Base-by-base conservation (phyloP, 1,140 invertebrate genomes). In the Hesperophylax magnus region DNA sequence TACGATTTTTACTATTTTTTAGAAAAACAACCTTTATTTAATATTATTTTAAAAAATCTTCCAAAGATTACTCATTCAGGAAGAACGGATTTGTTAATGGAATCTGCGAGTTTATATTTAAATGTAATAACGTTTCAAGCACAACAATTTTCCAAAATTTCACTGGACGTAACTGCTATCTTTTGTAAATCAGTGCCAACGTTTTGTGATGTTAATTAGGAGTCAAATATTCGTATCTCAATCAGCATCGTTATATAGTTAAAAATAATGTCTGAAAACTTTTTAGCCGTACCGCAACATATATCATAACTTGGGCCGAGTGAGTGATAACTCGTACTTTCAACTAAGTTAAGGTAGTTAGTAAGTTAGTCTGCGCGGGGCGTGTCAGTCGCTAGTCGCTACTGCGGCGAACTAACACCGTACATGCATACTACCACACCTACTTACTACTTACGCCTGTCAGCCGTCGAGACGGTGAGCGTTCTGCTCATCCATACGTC, bases 241-340 rank as follows among this genome's bases (percentile, higher is more conserved):
- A 18, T 20, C 6, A 8, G 18, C 9, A 18, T 20, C 6, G n/a
- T 58, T 9, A 58, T 18, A 20, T 18, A 2, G 18, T 18, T 58
- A 18, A 3, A 58, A 22, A 58, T 9, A 22, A 20, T 34, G 65
- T 69, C 65, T 69, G n/a, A 39, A 5, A n/a, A 39, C 17, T 39
- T 69, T 69, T 20, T 4, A n/a, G n/a, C 14, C 65, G 27, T 2
- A n/a, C 65, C 34, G 34, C 17, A 39, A 69, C 34, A 69, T 69
- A 69, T 39, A 69, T 69, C 65, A 69, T 69, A 69, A 69, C 65
- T 69, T 69, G 65, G 65, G 65, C 34, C 65, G 65, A 69, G 65
- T 69, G 65, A 69, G 65, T 69, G 65, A 69, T 69, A 69, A 69
- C 65, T 69, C 7, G 31, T 69, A 69, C 65, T 1, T 69, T 34